Evolutionary conservation across 2,797 vertebrate genomes (phyloP).

Genomic region (Pipistrellus pipistrellus): DNA sequence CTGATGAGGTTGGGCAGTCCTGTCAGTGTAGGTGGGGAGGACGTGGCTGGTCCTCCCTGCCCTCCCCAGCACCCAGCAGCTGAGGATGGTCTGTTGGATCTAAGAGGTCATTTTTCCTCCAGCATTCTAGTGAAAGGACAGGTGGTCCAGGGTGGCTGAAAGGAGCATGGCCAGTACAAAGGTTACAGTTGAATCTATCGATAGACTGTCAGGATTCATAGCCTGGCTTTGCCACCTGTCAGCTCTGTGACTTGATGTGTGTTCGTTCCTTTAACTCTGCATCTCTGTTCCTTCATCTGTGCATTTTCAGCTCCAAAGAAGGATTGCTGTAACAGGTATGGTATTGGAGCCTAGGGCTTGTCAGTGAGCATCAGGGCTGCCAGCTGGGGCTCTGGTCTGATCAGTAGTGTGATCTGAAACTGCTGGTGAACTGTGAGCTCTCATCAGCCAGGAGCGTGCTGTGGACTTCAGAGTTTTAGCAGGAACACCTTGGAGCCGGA

Average conservation of each 20-base stretch:
- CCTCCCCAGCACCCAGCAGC: neutral
- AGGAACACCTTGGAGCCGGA: neutral
- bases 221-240: neutral
- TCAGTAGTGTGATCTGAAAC: neutral
- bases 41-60: neutral
- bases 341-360: neutral
- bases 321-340: neutral
- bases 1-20: neutral
- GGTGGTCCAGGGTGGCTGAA: too few relatives aligned
- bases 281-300: neutral
- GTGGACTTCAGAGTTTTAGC: neutral
- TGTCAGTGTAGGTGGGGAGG: neutral
- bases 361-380: neutral
- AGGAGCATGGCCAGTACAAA: neutral
- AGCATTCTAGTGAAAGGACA: neutral
- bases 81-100: neutral
- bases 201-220: neutral
- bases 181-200: neutral
- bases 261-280: neutral
- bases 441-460: too few relatives aligned
- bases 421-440: neutral
- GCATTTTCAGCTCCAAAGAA: neutral
- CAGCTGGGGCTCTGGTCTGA: neutral
- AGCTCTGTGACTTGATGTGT: neutral
- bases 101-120: neutral